These are phyloP conservation scores for Rhamnusium bicolor DNA, from an alignment of 2,888 invertebrate genomes.

Conservation along the genomic window DNA sequence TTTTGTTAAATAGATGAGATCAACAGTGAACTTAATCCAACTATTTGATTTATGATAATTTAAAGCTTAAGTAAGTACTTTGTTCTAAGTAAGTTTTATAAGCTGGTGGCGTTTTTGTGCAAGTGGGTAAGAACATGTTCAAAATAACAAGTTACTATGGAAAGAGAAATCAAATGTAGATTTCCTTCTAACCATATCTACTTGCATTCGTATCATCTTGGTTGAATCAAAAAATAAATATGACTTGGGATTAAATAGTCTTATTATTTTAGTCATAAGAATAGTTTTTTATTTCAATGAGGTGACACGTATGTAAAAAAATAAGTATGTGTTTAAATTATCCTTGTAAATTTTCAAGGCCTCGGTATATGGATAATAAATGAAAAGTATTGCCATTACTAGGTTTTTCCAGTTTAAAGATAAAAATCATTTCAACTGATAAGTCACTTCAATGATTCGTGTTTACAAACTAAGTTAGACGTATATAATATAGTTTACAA, in stretches of 20 bases:
- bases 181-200: not conserved
- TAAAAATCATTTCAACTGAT: constrained; percentile 37
- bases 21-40: not conserved
- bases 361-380: not conserved
- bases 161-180: too few species aligned
- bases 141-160: too few species aligned
- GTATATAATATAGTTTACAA: constrained; percentile 37
- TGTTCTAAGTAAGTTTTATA: not conserved
- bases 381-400: constrained; percentile 19
- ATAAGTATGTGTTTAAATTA: not conserved
- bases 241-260: not conserved
- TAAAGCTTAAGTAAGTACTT: not conserved
- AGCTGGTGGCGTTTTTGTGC: not conserved
- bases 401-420: constrained; percentile 32
- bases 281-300: not conserved
- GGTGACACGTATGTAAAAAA: not conserved
- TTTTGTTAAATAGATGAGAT: not conserved
- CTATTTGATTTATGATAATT: not conserved
- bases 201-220: not conserved
- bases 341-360: not conserved
- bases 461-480: constrained; percentile 34
- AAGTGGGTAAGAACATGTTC: not conserved
- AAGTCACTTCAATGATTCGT: constrained; percentile 31
- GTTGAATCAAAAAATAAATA: not conserved
- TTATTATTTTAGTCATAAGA: not conserved